These are phyloP conservation scores for Solea senegalensis DNA, from an alignment of 2,113 vertebrate genomes.

Conservation along the genomic window DNA sequence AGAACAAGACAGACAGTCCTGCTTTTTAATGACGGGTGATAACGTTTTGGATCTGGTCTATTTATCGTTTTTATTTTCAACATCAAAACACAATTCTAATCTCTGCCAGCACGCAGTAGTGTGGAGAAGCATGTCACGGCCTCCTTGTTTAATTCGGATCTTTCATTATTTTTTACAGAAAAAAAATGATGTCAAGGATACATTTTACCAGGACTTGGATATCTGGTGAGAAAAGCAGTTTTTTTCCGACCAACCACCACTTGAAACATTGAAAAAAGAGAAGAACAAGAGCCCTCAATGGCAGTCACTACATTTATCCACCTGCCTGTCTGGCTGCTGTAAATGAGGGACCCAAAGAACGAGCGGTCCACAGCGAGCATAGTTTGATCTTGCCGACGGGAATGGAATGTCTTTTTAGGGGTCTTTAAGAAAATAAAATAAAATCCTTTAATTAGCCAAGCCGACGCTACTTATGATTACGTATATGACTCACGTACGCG, in stretches of 20 bases:
- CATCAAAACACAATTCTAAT: too few species aligned
- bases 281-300: neutral
- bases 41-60: neutral
- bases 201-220: neutral
- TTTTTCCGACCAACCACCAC: neutral
- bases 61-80: too few species aligned
- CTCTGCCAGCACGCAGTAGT: too few species aligned
- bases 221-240: neutral
- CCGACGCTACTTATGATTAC: too few species aligned
- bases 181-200: neutral
- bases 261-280: neutral
- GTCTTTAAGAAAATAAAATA: too few species aligned
- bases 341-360: constrained; percentile 21
- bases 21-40: neutral
- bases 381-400: too few species aligned
- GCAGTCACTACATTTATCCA: constrained; percentile 45
- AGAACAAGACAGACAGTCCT: constrained; percentile 8
- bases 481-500: too few species aligned
- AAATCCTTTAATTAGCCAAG: too few species aligned
- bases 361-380: constrained; percentile 23
- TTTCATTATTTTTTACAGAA: constrained; percentile 13
- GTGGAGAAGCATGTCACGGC: too few species aligned
- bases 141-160: neutral
- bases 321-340: constrained; percentile 24
- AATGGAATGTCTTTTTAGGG: neutral